A percentile compares a stretch with the other conserved stretches of the same genome.
Evolutionary conservation across 64 coral and sea anemone species (phyloP).

Genomic region (Montipora cactus): DNA sequence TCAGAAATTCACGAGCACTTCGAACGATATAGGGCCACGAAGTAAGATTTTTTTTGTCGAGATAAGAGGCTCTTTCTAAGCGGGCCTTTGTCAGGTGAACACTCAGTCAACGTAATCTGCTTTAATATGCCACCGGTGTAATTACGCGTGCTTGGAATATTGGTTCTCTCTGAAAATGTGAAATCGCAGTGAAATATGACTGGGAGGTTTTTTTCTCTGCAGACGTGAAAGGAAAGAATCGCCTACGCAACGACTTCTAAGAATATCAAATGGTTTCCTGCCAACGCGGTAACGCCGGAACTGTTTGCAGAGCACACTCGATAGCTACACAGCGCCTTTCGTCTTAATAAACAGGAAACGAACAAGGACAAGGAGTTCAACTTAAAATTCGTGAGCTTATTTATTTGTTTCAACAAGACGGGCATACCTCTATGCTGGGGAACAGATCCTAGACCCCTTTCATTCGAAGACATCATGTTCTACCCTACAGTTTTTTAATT

Average conservation of each 20-base stretch:
- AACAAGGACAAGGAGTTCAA: not conserved
- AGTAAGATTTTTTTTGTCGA: not conserved
- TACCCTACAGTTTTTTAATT: not conserved
- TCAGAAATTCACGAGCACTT: constrained; percentile 26
- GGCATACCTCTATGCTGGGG: not conserved
- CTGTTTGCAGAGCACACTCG: not conserved
- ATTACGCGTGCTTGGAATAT: constrained; percentile 10
- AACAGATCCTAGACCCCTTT: too few species aligned
- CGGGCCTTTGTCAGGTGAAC: not conserved
- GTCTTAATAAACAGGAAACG: constrained; percentile 29
- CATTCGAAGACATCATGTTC: too few species aligned
- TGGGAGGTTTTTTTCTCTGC: not conserved
- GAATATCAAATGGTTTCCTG: not conserved
- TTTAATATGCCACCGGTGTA: not conserved
- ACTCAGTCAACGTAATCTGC: constrained; percentile 12
- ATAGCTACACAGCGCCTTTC: not conserved
- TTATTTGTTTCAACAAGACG: not conserved
- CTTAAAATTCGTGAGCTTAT: not conserved
- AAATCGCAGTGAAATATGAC: not conserved
- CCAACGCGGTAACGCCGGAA: not conserved
- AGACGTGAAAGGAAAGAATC: not conserved
- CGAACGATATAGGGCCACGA: constrained; percentile 20
- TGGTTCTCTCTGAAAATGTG: not conserved
- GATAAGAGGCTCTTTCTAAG: constrained; percentile 22
- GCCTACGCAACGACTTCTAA: not conserved